Evolutionary conservation across 2,113 vertebrate genomes (phyloP).

Genomic region (Bos indicus): DNA sequence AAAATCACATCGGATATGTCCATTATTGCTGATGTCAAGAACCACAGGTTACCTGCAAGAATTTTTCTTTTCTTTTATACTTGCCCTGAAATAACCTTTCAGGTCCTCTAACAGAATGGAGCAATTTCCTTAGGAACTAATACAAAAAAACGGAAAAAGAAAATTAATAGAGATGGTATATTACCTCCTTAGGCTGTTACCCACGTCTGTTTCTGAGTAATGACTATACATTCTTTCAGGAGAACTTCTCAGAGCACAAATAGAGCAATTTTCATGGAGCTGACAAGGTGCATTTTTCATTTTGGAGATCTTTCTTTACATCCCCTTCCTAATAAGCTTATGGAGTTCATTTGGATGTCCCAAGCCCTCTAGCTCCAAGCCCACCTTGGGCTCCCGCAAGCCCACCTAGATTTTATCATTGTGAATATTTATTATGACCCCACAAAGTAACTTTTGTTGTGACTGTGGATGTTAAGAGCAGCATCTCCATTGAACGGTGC

Average conservation of each 20-base stretch:
- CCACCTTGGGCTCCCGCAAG: neutral
- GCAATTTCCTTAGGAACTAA: neutral
- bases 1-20: conserved; percentile 30
- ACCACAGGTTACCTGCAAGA: neutral
- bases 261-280: neutral
- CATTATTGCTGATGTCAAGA: conserved; percentile 1
- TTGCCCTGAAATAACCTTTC: neutral
- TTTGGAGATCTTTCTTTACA: conserved; percentile 7
- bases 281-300: neutral
- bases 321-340: conserved; percentile 12
- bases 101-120: neutral
- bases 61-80: conserved; percentile 38
- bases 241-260: conserved; percentile 13
- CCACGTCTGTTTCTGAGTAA: neutral
- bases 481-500: neutral
- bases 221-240: neutral
- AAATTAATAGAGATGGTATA: neutral
- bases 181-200: neutral
- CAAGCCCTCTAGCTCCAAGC: neutral
- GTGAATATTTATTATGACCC: neutral
- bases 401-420: conserved; percentile 5
- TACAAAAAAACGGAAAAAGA: neutral
- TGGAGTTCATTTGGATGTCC: conserved; percentile 14
- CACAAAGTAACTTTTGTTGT: conserved; percentile 38
- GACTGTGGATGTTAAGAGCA: neutral